Conservation (phyloP, 2,113 vertebrate genomes). For the Hystrix cristata region DNA sequence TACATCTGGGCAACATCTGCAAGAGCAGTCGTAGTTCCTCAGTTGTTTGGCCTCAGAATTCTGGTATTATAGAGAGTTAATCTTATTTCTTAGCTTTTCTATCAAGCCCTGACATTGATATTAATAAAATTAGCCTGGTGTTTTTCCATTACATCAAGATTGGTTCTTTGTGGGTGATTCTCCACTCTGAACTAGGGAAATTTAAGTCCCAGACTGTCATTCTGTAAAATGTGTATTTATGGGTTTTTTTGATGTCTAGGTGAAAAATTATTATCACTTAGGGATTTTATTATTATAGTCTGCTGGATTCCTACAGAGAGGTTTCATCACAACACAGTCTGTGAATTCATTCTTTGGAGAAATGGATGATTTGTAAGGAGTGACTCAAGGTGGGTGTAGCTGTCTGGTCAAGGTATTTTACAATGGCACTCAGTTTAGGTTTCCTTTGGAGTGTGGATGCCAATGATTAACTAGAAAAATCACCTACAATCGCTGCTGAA, state of each 20-base stretch:
- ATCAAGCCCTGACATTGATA: background rate
- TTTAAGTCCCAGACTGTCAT: background rate
- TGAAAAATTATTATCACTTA: background rate
- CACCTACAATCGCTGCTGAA: background rate
- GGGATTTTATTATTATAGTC: background rate
- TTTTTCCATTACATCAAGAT: background rate
- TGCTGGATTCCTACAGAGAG: background rate
- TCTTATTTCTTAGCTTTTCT: background rate
- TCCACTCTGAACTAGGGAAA: background rate
- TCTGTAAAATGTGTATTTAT: background rate
- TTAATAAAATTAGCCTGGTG: background rate
- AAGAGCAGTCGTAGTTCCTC: background rate
- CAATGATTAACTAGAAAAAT: background rate
- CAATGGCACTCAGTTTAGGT: background rate
- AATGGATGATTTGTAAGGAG: background rate
- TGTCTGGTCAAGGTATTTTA: background rate
- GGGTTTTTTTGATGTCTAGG: background rate
- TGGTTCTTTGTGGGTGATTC: background rate
- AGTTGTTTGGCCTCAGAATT: background rate
- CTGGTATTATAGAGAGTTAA: background rate
- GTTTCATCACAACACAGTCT: background rate
- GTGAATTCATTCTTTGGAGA: background rate
- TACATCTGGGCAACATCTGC: background rate
- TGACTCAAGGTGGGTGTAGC: background rate
- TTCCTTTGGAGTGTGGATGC: background rate